Evolutionary conservation across 2,797 vertebrate genomes (phyloP).

Genomic region (Enteromius trimaculatus): DNA sequence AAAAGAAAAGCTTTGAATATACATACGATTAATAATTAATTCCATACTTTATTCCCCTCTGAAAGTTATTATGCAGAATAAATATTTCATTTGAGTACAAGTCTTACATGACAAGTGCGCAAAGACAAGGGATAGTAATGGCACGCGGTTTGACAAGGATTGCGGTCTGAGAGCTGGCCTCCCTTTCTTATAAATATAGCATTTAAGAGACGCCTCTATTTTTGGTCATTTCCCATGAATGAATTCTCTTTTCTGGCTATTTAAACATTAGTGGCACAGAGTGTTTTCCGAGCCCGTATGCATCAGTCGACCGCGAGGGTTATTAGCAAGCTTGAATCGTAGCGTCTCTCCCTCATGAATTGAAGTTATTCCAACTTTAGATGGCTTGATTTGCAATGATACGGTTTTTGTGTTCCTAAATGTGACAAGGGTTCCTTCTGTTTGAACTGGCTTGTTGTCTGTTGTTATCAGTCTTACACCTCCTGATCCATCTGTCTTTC

Average conservation of each 20-base stretch:
- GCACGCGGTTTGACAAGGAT: constrained; percentile 78
- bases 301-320: constrained; percentile 22
- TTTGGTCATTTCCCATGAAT: constrained; percentile 73
- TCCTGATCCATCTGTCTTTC: constrained; percentile 59
- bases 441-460: constrained; percentile 55
- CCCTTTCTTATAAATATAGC: constrained; percentile 70
- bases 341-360: constrained; percentile 23
- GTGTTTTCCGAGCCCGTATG: constrained; percentile 27
- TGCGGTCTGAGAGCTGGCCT: constrained; percentile 65
- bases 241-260: constrained; percentile 69
- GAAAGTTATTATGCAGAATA: constrained; percentile 84
- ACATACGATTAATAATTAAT: constrained; percentile 85
- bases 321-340: constrained; percentile 41
- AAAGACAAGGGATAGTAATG: constrained; percentile 82
- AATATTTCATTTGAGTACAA: constrained; percentile 83
- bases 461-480: constrained; percentile 54
- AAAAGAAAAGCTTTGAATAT: constrained; percentile 81
- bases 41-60: constrained; percentile 82
- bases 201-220: constrained; percentile 73
- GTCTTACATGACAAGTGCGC: constrained; percentile 79
- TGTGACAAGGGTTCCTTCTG: constrained; percentile 56
- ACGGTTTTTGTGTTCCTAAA: constrained; percentile 47
- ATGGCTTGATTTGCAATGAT: constrained; percentile 28
- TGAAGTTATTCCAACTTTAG: constrained; percentile 47
- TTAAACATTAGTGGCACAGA: constrained; percentile 44